phyloP scores from a whole-genome alignment of 2,888 invertebrate genomes.

The Dolichomitus sp. region DNA sequence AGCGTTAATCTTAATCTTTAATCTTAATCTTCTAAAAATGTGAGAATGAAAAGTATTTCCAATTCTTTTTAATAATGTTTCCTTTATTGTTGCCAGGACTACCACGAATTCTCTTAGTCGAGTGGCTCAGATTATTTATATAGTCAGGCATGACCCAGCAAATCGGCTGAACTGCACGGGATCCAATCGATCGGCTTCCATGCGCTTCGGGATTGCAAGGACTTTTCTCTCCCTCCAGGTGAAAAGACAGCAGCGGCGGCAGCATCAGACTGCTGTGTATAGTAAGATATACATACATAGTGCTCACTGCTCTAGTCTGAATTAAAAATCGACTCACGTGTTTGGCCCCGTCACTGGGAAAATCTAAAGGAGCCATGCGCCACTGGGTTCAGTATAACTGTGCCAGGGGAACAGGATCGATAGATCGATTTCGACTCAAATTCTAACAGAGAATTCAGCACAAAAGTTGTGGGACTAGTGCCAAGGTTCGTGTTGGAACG shows the following conservation, averaged over 20 bases:
- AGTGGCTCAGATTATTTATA: not conserved
- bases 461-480: conserved; percentile 43
- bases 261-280: not conserved
- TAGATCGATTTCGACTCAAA: conserved; percentile 46
- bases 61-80: too few species aligned
- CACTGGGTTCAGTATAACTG: conserved; percentile 21
- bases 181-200: conserved; percentile 27
- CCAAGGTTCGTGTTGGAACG: conserved; percentile 42
- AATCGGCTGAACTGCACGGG: not conserved
- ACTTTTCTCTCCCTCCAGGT: conserved; percentile 22
- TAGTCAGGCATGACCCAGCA: conserved; percentile 7
- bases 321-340: conserved; percentile 61
- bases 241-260: conserved; percentile 12
- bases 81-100: too few species aligned
- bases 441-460: conserved; percentile 12
- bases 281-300: not conserved
- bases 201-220: conserved; percentile 1
- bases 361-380: conserved; percentile 37
- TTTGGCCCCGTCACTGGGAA: conserved; percentile 57
- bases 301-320: not conserved
- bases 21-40: too few species aligned
- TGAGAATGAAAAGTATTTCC: too few species aligned
- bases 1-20: too few species aligned
- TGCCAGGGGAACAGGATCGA: conserved; percentile 55
- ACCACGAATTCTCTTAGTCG: not conserved